Conservation (phyloP, 2,797 vertebrate genomes). For the Rhadinocentrus ornatus region DNA sequence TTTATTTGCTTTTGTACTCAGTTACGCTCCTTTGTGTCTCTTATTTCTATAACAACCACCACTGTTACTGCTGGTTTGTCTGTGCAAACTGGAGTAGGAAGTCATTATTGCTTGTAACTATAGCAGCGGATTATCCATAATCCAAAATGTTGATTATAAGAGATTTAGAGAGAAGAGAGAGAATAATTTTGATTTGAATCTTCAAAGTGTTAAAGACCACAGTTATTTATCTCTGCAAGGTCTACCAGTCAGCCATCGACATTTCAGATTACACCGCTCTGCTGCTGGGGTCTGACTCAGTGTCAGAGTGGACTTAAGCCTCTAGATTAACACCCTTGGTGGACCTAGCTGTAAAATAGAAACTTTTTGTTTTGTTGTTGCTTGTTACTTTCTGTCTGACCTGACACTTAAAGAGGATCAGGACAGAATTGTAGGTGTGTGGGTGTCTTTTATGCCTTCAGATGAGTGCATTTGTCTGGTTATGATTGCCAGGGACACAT, state of each 20-base stretch:
- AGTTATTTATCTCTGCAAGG: not conserved
- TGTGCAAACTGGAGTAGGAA: constrained; percentile 37
- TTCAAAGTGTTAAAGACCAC: constrained; percentile 6
- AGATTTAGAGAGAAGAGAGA: not conserved
- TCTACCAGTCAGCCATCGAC: constrained; percentile 14
- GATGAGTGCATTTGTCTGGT: constrained; percentile 1
- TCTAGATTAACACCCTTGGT: constrained; percentile 23
- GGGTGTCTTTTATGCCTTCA: not conserved
- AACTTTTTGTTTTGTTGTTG: too few relatives aligned
- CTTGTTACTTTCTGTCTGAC: constrained; percentile 30
- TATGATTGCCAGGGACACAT: not conserved
- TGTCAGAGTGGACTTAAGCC: constrained; percentile 27
- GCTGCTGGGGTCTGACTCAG: constrained; percentile 30
- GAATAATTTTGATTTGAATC: constrained; percentile 15
- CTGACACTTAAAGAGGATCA: constrained; percentile 4
- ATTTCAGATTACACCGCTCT: constrained; percentile 25
- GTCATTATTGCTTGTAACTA: constrained; percentile 35
- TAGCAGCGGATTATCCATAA: constrained; percentile 28
- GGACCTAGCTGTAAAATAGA: constrained; percentile 15
- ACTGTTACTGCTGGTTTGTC: constrained; percentile 20
- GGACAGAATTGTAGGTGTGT: not conserved
- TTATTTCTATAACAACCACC: constrained; percentile 29
- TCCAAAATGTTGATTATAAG: not conserved
- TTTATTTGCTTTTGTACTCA: constrained; percentile 38
- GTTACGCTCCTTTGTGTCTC: constrained; percentile 37